These are phyloP conservation scores for Andricus grossulariae DNA, from an alignment of 1,140 invertebrate genomes.

Conservation along the genomic window DNA sequence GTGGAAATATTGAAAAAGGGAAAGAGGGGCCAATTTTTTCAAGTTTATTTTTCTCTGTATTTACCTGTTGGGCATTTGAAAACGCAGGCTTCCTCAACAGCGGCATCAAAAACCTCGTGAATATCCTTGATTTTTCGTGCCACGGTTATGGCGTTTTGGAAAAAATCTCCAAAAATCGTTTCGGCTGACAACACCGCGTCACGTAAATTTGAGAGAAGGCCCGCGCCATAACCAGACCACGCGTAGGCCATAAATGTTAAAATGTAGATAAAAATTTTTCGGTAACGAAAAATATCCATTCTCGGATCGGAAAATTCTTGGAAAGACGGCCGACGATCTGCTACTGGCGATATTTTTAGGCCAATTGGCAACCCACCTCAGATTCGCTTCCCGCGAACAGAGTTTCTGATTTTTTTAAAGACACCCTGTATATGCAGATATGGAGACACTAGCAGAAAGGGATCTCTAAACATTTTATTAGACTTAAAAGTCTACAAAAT, in stretches of 20 bases:
- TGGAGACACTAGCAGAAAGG: no score
- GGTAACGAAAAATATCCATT: slow-evolving; percentile 76
- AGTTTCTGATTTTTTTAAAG: no score
- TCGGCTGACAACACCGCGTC: slow-evolving; percentile 88
- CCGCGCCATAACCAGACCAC: slow-evolving; percentile 87
- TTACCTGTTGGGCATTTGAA: slow-evolving; percentile 85
- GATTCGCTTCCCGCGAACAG: no score
- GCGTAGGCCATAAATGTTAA: slow-evolving; percentile 87
- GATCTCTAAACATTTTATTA: no score
- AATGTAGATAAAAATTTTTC: slow-evolving; percentile 84
- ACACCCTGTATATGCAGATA: no score
- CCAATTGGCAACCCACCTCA: slow-evolving; percentile 30
- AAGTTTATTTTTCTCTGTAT: slow-evolving; percentile 19
- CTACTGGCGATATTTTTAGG: slow-evolving; percentile 49
- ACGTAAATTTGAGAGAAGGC: slow-evolving; percentile 82
- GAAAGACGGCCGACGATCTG: no score
- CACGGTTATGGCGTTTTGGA: slow-evolving; percentile 85
- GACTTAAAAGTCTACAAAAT: no score
- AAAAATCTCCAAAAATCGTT: slow-evolving; percentile 84
- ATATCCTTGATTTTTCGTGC: slow-evolving; percentile 85
- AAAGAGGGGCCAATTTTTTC: background rate
- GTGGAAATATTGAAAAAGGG: no score
- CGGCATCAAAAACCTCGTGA: slow-evolving; percentile 88
- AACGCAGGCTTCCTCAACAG: slow-evolving; percentile 88
- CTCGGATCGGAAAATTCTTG: no score